Percentiles rank a stretch among this genome's conserved stretches.
These are phyloP conservation scores for Octodon degus DNA, from an alignment of 2,113 vertebrate species.

Conservation along the genomic window DNA sequence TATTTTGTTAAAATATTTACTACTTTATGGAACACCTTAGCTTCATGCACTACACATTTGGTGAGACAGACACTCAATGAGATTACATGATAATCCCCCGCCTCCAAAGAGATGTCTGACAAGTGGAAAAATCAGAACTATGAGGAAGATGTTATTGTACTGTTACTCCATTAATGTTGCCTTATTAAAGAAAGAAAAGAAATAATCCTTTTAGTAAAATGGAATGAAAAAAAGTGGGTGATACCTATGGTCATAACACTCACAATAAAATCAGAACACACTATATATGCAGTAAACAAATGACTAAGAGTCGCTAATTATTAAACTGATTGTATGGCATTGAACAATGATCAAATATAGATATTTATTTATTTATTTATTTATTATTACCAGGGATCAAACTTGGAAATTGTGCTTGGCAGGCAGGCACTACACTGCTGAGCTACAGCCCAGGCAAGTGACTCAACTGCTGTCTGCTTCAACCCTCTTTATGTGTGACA, in stretches of 20 bases:
- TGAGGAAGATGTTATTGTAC: neutral
- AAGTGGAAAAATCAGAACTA: neutral
- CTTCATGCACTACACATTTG: neutral
- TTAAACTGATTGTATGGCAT: neutral
- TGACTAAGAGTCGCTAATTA: neutral
- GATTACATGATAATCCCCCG: fast-evolving
- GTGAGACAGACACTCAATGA: neutral
- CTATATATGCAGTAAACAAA: fast-evolving
- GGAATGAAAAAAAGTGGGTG: neutral
- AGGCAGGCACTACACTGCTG: no score
- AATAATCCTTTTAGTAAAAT: neutral
- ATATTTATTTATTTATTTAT: no score
- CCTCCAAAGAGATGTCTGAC: neutral
- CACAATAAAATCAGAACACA: neutral
- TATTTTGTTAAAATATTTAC: neutral
- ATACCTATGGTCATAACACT: neutral
- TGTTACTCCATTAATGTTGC: neutral
- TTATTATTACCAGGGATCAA: no score
- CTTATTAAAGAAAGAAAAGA: neutral
- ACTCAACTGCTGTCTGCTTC: neutral
- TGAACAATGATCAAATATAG: neutral
- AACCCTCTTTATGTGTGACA: neutral
- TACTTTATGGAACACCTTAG: neutral
- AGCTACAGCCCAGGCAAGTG: neutral
- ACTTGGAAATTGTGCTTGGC: no score